A percentile compares a stretch with the other conserved stretches of the same genome.
These are phyloP conservation scores for Trichopria drosophilae DNA, from an alignment of 2,888 invertebrate genomes.

Conservation along the genomic window DNA sequence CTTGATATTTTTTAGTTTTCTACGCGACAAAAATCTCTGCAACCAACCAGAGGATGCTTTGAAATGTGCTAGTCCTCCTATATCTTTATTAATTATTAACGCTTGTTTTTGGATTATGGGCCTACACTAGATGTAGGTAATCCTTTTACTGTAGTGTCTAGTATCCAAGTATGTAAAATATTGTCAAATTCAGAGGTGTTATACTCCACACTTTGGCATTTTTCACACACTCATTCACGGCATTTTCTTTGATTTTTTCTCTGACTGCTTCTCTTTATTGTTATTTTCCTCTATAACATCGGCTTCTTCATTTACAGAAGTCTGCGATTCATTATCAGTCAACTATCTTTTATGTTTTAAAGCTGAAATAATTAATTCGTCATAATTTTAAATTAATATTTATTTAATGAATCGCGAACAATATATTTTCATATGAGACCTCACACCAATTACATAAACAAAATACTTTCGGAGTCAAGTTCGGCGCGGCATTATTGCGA, in stretches of 20 bases:
- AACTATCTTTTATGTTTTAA: too few species aligned
- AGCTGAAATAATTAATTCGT: too few species aligned
- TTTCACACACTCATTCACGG: background rate
- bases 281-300: background rate
- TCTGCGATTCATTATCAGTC: too few species aligned
- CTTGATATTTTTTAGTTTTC: slow-evolving; percentile 6
- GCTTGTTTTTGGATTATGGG: slow-evolving; percentile 3
- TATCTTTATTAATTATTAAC: background rate
- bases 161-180: background rate
- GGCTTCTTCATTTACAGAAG: too few species aligned
- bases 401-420: too few species aligned
- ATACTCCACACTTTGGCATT: background rate
- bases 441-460: too few species aligned
- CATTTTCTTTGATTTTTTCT: background rate
- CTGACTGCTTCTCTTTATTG: background rate
- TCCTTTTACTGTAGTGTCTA: background rate
- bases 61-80: background rate
- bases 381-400: too few species aligned
- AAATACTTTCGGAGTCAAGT: too few species aligned
- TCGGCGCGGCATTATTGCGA: too few species aligned
- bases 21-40: background rate
- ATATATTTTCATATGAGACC: too few species aligned
- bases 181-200: background rate
- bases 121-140: background rate
- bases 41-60: background rate